Base-by-base conservation (phyloP, 2,113 vertebrate species). In the Prolemur simus region DNA sequence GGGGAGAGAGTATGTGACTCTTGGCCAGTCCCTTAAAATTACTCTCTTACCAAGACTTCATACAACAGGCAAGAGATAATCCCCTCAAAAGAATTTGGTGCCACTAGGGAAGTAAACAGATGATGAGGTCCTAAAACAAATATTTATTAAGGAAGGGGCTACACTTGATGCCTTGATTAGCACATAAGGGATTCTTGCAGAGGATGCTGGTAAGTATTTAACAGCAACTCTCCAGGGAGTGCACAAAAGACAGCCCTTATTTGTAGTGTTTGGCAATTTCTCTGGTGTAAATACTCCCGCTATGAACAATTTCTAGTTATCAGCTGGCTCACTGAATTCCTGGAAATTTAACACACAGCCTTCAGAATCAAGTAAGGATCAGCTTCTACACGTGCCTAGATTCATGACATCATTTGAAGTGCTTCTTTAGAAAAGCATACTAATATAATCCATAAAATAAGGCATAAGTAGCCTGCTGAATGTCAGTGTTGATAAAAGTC, bases 101-200 rank as follows among this genome's bases (percentile, higher is more conserved):
- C 25, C 17, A 0, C 37, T 29, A n/a, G 29, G 37, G n/a, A 87
- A 83, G 91, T 21, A 56, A n/a, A 17, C 3, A 7, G 6, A 18
- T 52, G 25, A 21, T 11, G 42, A 12, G 18, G 45, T n/a, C 29
- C 27, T 34, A 29, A 78, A 63, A 60, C 63, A 91, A 32, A 64
- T 11, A 1, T 14, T 47, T n/a, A 2, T 21, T 58, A 69, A 69
- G 34, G 23, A 58, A 71, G 23, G 45, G 8, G 12, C 18, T 13
- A 2, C 3, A 1, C 29, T 39, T 2, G 6, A 6, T 32, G 25
- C 13, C 27, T 20, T 52, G 45, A 9, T n/a, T 32, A 6, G 15
- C 25, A 4, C 11, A 4, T 54, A 12, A 63, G 78, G 13, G 52
- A 5, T 4, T 15, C 23, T 2, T 5, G 15, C 23, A 29, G 52